A percentile compares a stretch with the other conserved stretches of the same genome.
phyloP scores from a whole-genome alignment of 2,888 invertebrate species.

The Alloscopus bannaensis region DNA sequence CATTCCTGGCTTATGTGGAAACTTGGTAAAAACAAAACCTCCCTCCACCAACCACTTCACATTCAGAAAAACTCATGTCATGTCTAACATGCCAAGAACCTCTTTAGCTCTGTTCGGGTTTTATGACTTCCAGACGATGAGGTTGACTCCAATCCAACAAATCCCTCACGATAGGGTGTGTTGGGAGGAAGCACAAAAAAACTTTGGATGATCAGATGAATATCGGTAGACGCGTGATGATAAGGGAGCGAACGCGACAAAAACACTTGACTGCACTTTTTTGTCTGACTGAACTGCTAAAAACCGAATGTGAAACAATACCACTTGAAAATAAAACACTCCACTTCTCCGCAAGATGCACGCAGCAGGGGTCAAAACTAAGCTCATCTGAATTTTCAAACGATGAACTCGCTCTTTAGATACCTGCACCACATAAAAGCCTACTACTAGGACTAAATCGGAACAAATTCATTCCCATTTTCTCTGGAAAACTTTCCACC shows the following conservation, averaged over 20 bases:
- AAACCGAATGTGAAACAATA: conserved; percentile 5
- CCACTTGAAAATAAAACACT: conserved; percentile 9
- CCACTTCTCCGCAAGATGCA: neutral
- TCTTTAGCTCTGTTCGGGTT: conserved; percentile 54
- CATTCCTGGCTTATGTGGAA: conserved; percentile 55
- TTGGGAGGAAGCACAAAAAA: neutral
- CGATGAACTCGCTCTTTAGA: no score
- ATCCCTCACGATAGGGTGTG: neutral
- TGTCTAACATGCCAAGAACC: conserved; percentile 14
- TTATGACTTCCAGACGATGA: conserved; percentile 62
- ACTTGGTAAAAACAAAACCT: conserved; percentile 49
- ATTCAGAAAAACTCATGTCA: conserved; percentile 16
- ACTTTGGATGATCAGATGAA: conserved; percentile 27
- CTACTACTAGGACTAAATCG: no score
- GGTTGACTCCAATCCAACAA: conserved; percentile 26
- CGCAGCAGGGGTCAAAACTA: no score
- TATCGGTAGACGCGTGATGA: conserved; percentile 43
- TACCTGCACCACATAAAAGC: no score
- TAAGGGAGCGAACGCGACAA: conserved; percentile 35
- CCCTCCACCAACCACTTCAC: conserved; percentile 13
- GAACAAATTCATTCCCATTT: no score
- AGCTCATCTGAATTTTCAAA: no score
- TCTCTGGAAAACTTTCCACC: no score
- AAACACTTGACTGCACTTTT: conserved; percentile 43
- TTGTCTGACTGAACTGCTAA: neutral